A percentile compares a stretch with the other conserved stretches of the same genome.
Conservation (phyloP, 2,888 invertebrate genomes). For the Axea sp. region DNA sequence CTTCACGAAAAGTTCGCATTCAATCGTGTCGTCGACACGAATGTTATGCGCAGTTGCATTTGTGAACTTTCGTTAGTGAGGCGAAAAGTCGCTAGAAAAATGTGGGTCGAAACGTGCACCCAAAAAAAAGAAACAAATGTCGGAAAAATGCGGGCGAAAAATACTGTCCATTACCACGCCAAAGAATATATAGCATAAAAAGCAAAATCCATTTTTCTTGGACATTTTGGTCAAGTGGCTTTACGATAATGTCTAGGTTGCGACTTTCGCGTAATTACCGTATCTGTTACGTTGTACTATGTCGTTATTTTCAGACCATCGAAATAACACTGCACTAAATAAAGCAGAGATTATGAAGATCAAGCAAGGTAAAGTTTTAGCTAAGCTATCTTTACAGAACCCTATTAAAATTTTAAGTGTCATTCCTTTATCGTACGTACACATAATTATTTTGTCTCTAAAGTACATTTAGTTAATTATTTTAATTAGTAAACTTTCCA, state of each 20-base stretch:
- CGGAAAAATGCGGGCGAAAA: slow-evolving; percentile 1
- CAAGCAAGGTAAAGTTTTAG: too few species aligned
- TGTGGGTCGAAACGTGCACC: slow-evolving; percentile 10
- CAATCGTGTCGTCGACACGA: slow-evolving; percentile 21
- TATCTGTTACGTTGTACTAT: slow-evolving; percentile 26
- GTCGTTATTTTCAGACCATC: too few species aligned
- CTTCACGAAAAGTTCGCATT: slow-evolving; percentile 22
- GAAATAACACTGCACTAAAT: too few species aligned
- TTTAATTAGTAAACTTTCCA: too few species aligned
- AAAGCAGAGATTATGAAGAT: too few species aligned
- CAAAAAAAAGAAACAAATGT: slow-evolving; percentile 2
- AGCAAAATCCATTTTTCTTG: slow-evolving; percentile 23
- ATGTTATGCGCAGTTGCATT: slow-evolving; percentile 42
- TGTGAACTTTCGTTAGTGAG: slow-evolving; percentile 18
- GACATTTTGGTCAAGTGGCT: slow-evolving; percentile 39
- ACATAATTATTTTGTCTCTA: too few species aligned
- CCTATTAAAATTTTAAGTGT: too few species aligned
- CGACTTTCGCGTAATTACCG: slow-evolving; percentile 27
- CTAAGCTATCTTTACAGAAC: too few species aligned
- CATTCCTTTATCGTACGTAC: too few species aligned
- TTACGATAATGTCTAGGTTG: slow-evolving; percentile 34
- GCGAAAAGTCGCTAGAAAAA: slow-evolving; percentile 25
- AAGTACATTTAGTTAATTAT: too few species aligned
- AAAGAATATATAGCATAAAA: slow-evolving; percentile 14
- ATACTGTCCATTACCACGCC: slow-evolving; percentile 3